Conservation (phyloP, 2,888 invertebrate genomes). For the Leptinotarsa tumamoca region DNA sequence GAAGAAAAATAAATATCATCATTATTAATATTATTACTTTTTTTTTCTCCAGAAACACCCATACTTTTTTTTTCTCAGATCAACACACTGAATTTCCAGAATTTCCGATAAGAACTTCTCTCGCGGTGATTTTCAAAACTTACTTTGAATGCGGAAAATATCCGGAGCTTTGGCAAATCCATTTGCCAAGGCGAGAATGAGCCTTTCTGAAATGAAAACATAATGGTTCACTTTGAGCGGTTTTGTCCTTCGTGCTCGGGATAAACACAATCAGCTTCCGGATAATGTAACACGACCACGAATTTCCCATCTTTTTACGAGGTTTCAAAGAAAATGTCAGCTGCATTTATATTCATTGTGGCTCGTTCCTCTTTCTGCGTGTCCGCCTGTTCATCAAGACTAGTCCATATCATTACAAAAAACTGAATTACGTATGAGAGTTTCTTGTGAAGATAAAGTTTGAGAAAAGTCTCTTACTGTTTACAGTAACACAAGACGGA, state of each 20-base stretch:
- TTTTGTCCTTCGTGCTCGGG: slow-evolving; percentile 8
- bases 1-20: too few relatives aligned
- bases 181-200: slow-evolving; percentile 6
- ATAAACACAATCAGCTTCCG: slow-evolving; percentile 16
- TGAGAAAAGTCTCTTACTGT: too few relatives aligned
- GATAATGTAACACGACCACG: slow-evolving; percentile 14
- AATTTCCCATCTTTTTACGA: slow-evolving; percentile 6
- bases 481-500: too few relatives aligned
- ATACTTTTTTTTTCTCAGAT: background rate
- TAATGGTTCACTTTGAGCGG: slow-evolving; percentile 7
- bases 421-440: background rate
- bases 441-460: background rate
- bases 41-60: background rate
- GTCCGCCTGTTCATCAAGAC: background rate
- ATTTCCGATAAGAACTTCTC: background rate
- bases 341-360: background rate
- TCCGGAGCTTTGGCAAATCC: slow-evolving; percentile 1
- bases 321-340: slow-evolving; percentile 3
- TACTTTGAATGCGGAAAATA: background rate
- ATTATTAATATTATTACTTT: too few relatives aligned
- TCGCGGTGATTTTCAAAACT: slow-evolving; percentile 2
- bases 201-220: slow-evolving; percentile 4
- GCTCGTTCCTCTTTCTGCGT: background rate
- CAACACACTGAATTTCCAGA: background rate
- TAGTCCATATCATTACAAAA: background rate